These are phyloP conservation scores for Mico argentatus DNA, from an alignment of 2,797 vertebrate species.

Conservation along the genomic window DNA sequence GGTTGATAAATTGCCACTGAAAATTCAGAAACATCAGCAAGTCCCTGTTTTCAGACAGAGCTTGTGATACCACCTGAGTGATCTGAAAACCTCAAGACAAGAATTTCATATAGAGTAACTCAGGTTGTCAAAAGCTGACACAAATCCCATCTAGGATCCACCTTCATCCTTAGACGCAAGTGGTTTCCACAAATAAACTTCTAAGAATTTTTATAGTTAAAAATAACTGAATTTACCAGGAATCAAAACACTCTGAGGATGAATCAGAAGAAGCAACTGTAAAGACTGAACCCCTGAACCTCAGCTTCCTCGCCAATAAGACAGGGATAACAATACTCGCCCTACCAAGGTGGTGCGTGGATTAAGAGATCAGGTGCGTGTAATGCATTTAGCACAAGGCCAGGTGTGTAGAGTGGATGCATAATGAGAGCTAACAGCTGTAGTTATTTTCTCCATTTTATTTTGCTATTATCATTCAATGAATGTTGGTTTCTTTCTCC, in stretches of 20 bases:
- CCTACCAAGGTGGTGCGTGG: neutral
- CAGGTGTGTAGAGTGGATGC: accelerated
- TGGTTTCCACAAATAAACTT: neutral
- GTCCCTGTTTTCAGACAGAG: neutral
- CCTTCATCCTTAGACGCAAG: neutral
- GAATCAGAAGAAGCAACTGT: neutral
- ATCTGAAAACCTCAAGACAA: neutral
- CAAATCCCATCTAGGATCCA: neutral
- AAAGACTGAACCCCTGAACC: neutral
- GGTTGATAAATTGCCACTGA: neutral
- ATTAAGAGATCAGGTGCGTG: neutral
- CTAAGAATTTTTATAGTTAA: neutral
- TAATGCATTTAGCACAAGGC: accelerated
- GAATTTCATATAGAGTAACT: neutral
- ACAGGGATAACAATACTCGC: no score
- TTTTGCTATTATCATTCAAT: neutral
- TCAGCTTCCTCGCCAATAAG: neutral
- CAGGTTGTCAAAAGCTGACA: neutral
- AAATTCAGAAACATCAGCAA: neutral
- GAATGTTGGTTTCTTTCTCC: neutral
- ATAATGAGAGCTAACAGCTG: neutral
- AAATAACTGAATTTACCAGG: neutral
- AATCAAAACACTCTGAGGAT: neutral
- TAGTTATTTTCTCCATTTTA: neutral
- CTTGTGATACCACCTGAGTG: neutral